These are phyloP conservation scores for Leptinotarsa tumamoca DNA, from an alignment of 2,888 invertebrate genomes.

Conservation along the genomic window DNA sequence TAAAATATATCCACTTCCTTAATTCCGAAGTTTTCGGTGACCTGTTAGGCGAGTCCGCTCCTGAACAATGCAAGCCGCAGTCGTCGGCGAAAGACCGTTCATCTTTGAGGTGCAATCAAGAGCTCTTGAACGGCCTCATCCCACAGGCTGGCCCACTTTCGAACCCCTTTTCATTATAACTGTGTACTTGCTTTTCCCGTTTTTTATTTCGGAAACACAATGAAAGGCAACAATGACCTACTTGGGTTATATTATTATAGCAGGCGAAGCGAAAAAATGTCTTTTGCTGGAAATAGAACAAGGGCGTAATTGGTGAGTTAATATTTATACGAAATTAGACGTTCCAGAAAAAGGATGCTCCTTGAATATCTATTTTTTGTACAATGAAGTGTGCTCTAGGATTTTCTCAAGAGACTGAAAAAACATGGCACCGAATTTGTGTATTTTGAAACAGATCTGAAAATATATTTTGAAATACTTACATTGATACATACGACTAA, in stretches of 20 bases:
- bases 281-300: conserved; percentile 3
- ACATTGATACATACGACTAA: no score
- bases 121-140: conserved; percentile 38
- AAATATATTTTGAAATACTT: no score
- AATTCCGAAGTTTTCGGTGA: no score
- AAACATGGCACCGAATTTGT: no score
- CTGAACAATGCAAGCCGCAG: conserved; percentile 11
- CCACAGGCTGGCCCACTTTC: conserved; percentile 38
- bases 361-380: not conserved
- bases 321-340: conserved; percentile 11
- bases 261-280: conserved; percentile 10
- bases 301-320: conserved; percentile 15
- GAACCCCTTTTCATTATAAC: conserved; percentile 47
- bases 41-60: not conserved
- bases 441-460: no score
- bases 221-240: conserved; percentile 18
- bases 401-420: no score
- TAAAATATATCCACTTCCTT: no score
- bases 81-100: conserved; percentile 37
- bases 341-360: not conserved
- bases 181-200: conserved; percentile 44
- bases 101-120: conserved; percentile 55
- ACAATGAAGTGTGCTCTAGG: not conserved
- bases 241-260: conserved; percentile 9
- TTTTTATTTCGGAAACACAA: conserved; percentile 21